A percentile compares a stretch with the other conserved stretches of the same genome.
Evolutionary conservation across 1,140 invertebrate species (phyloP).

Genomic region (Temnothorax curvispinosus): DNA sequence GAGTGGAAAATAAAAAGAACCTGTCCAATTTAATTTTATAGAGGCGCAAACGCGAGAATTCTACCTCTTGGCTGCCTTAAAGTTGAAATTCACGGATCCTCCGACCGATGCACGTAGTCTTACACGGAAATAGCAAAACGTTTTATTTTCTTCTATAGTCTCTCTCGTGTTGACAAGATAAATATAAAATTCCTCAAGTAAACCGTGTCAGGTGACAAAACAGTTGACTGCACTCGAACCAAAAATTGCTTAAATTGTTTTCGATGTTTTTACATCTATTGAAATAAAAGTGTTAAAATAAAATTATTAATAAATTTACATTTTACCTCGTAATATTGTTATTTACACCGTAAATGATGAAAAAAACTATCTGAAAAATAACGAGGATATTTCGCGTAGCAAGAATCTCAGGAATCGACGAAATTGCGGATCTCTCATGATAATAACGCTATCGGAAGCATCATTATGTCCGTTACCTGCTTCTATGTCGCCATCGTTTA

Average conservation of each 20-base stretch:
- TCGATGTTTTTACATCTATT: background rate
- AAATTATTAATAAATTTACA: background rate
- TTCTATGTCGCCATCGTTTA: conserved; percentile 33
- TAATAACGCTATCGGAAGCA: conserved; percentile 30
- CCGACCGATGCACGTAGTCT: background rate
- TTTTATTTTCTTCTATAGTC: conserved; percentile 32
- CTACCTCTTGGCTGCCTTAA: background rate
- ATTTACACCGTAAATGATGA: background rate
- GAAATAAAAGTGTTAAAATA: background rate
- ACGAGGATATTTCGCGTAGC: background rate
- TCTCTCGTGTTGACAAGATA: background rate
- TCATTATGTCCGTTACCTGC: conserved; percentile 29
- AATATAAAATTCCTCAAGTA: conserved; percentile 15
- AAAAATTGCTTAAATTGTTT: background rate
- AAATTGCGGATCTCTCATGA: background rate
- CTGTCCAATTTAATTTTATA: conserved; percentile 41
- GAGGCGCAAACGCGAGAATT: conserved; percentile 29
- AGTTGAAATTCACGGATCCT: conserved; percentile 33
- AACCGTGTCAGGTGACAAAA: background rate
- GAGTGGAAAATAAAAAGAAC: conserved; percentile 19
- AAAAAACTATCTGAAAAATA: conserved; percentile 3
- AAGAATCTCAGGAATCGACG: background rate
- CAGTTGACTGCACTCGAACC: background rate
- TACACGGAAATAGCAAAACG: background rate
- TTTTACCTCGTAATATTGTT: background rate